Conservation (phyloP, 2,797 vertebrate species). For the Echeneis naucrates region DNA sequence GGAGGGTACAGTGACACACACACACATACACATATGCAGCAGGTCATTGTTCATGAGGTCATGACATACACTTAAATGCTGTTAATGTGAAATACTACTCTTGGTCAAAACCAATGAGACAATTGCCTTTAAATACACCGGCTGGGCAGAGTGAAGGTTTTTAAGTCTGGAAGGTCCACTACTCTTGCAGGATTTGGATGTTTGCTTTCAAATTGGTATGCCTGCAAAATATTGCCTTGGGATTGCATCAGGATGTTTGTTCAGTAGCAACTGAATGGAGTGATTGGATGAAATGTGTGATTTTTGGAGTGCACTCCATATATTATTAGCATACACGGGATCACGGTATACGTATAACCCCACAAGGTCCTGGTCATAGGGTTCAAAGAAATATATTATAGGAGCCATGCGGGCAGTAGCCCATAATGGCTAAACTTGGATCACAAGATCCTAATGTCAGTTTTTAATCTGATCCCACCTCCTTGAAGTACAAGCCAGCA, state of each 20-base stretch:
- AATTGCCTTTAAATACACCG: constrained; percentile 31
- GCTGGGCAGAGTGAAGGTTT: not conserved
- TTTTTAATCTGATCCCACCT: constrained; percentile 21
- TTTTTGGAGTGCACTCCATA: constrained; percentile 35
- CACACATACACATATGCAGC: constrained; percentile 48
- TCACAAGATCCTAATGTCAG: constrained; percentile 7
- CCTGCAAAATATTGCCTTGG: constrained; percentile 62
- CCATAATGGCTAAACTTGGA: constrained; percentile 38
- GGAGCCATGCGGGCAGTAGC: not conserved
- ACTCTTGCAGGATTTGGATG: constrained; percentile 39
- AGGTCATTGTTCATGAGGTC: constrained; percentile 70
- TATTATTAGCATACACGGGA: constrained; percentile 16
- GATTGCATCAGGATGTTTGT: constrained; percentile 78
- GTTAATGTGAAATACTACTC: constrained; percentile 37
- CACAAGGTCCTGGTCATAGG: not conserved
- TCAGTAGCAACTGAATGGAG: constrained; percentile 36
- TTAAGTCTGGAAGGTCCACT: constrained; percentile 15
- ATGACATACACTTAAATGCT: constrained; percentile 53
- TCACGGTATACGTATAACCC: not conserved
- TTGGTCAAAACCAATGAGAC: constrained; percentile 21
- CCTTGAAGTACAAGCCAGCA: not conserved
- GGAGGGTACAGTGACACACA: constrained; percentile 64
- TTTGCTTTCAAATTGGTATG: constrained; percentile 55
- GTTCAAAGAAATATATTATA: constrained; percentile 15
- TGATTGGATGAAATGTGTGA: constrained; percentile 46